phyloP scores from a whole-genome alignment of 37 sponge, comb jelly and placozoan genomes.

The Tethya wilhelma region DNA sequence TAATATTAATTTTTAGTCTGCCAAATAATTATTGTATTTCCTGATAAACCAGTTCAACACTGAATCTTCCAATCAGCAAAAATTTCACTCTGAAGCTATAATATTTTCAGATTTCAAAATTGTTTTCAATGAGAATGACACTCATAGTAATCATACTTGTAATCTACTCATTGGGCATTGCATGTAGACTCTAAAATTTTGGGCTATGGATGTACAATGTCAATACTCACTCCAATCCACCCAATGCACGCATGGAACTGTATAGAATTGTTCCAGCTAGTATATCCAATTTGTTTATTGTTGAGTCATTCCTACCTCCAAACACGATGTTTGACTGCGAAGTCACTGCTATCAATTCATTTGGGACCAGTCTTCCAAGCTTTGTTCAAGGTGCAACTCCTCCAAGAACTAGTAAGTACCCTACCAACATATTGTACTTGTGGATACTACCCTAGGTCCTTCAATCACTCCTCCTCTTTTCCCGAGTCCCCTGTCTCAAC shows the following conservation, averaged over 20 bases:
- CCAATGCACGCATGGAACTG: not conserved
- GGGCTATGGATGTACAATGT: not conserved
- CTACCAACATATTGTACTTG: not conserved
- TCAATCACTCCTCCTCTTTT: not conserved
- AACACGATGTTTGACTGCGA: not conserved
- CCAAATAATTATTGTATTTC: too few species aligned
- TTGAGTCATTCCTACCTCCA: not conserved
- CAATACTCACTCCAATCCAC: not conserved
- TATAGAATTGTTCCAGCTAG: not conserved
- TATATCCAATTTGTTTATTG: too few species aligned
- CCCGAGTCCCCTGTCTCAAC: too few species aligned
- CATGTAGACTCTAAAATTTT: too few species aligned
- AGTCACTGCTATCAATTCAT: not conserved
- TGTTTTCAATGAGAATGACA: too few species aligned
- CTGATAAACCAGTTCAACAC: too few species aligned
- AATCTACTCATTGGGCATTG: too few species aligned
- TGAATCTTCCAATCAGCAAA: too few species aligned
- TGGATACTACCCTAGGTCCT: not conserved
- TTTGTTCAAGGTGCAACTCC: not conserved
- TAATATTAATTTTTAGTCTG: too few species aligned
- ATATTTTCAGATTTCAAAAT: too few species aligned
- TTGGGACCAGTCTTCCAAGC: not conserved
- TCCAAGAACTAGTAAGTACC: conserved; percentile 7
- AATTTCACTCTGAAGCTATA: too few species aligned
- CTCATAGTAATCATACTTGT: too few species aligned